Percentiles rank a stretch among this genome's conserved stretches.
Conservation (phyloP, 1,140 invertebrate genomes). For the Drosophila leontia region DNA sequence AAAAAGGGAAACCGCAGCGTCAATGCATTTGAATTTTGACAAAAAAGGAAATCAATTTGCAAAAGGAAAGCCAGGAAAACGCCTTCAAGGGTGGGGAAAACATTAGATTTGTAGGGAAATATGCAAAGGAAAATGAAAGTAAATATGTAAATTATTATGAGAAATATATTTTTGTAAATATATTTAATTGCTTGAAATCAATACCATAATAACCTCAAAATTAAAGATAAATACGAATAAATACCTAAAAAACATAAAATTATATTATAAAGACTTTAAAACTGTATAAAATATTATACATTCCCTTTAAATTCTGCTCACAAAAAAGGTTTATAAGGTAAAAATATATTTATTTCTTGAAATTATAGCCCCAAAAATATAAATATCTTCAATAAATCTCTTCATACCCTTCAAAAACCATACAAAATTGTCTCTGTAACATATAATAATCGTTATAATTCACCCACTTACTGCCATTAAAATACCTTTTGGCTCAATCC, state of each 20-base stretch:
- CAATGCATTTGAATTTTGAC: conserved; percentile 25
- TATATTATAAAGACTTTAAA: background rate
- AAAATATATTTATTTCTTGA: background rate
- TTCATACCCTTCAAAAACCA: too few relatives aligned
- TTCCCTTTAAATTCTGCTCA: background rate
- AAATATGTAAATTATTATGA: too few relatives aligned
- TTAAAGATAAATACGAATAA: background rate
- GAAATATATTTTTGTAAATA: too few relatives aligned
- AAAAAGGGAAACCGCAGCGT: conserved; percentile 39
- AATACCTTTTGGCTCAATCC: conserved; percentile 14
- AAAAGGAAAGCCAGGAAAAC: background rate
- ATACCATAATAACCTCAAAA: background rate
- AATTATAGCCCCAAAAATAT: background rate
- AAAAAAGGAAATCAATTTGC: conserved; percentile 43
- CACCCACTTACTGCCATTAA: background rate
- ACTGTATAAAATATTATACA: background rate
- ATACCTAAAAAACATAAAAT: background rate
- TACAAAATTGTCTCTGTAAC: background rate
- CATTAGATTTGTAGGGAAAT: background rate
- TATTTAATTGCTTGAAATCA: too few relatives aligned
- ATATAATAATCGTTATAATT: background rate
- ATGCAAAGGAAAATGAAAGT: conserved; percentile 7
- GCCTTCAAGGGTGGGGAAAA: background rate
- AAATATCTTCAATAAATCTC: background rate
- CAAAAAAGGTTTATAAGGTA: background rate